These are phyloP conservation scores for Bostrychus sinensis DNA, from an alignment of 2,113 vertebrate species.

Conservation along the genomic window DNA sequence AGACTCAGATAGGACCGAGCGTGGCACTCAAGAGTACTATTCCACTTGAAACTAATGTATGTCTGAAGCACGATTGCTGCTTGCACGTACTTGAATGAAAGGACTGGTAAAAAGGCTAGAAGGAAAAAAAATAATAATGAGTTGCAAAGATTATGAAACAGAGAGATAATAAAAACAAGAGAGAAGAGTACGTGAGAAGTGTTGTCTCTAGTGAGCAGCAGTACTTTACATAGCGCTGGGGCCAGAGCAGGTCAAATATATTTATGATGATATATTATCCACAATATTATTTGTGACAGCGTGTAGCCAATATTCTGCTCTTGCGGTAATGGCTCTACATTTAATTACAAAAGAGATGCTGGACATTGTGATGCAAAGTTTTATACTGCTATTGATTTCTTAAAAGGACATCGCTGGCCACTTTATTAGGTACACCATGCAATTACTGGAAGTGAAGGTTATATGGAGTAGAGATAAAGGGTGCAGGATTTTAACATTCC, in stretches of 20 bases:
- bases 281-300: background rate
- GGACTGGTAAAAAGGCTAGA: slow-evolving; percentile 1
- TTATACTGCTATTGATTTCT: slow-evolving; percentile 1
- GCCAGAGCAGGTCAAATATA: background rate
- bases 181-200: background rate
- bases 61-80: slow-evolving; percentile 61
- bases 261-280: background rate
- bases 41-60: slow-evolving; percentile 45
- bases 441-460: too few species aligned
- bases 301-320: background rate
- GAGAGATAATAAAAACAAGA: background rate
- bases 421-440: background rate
- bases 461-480: too few species aligned
- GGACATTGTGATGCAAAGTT: background rate
- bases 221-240: background rate
- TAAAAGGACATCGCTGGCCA: background rate
- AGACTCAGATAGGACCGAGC: slow-evolving; percentile 61
- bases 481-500: too few species aligned
- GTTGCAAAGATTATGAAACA: slow-evolving; percentile 23
- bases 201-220: background rate
- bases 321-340: background rate
- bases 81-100: slow-evolving; percentile 48
- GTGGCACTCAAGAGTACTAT: slow-evolving; percentile 48
- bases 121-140: slow-evolving; percentile 50
- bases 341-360: background rate